Evolutionary conservation across 2,113 vertebrate genomes (phyloP).

Genomic region (Cricetomys ansorgei): DNA sequence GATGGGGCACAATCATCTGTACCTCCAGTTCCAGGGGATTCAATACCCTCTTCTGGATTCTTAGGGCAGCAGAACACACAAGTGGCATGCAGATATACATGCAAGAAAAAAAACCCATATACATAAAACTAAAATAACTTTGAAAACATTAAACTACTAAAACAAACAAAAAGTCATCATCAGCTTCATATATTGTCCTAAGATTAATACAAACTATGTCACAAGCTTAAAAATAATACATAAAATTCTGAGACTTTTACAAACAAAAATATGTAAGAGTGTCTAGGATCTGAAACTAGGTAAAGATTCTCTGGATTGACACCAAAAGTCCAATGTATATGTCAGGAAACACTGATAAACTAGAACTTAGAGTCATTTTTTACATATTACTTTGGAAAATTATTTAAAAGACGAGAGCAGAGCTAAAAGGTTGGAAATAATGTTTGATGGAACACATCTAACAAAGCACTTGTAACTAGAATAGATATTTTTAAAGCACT

Average conservation of each 20-base stretch:
- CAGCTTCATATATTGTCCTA: background rate
- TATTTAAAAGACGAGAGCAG: background rate
- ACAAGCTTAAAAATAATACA: background rate
- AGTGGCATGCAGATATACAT: background rate
- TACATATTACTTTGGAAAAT: background rate
- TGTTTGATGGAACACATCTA: background rate
- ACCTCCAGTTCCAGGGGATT: background rate
- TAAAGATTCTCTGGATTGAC: background rate
- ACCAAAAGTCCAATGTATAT: background rate
- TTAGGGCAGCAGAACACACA: background rate
- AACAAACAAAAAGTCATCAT: background rate
- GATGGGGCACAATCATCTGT: background rate
- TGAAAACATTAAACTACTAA: background rate
- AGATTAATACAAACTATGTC: background rate
- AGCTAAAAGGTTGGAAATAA: background rate
- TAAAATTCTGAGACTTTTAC: background rate
- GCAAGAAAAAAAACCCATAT: background rate
- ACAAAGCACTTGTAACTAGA: background rate
- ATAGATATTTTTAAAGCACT: background rate
- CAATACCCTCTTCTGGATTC: background rate
- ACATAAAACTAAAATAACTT: background rate
- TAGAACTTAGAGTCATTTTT: background rate
- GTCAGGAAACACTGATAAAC: background rate
- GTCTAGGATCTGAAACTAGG: background rate
- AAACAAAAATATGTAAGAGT: background rate